Percentiles rank a stretch among this genome's conserved stretches.
phyloP scores from a whole-genome alignment of 2,113 vertebrate genomes.

The Microcebus lehilahytsara region DNA sequence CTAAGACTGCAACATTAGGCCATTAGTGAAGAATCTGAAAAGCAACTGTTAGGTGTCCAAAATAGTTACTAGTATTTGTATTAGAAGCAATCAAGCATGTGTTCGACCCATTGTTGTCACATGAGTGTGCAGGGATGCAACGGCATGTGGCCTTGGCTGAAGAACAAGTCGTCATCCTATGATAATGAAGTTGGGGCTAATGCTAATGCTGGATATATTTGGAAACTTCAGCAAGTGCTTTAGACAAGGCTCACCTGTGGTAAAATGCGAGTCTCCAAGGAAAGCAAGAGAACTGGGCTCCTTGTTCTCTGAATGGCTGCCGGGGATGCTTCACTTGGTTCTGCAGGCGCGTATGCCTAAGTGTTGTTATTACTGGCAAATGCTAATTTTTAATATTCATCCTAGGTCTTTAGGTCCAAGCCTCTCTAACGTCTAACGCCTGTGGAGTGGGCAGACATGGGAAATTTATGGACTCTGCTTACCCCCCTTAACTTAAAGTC shows the following conservation, averaged over 20 bases:
- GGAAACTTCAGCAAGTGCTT: constrained; percentile 47
- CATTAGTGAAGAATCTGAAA: constrained; percentile 59
- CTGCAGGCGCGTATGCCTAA: neutral
- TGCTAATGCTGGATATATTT: neutral
- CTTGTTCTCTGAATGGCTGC: neutral
- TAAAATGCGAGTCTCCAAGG: neutral
- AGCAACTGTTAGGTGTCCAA: constrained; percentile 63
- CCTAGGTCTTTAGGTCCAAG: neutral
- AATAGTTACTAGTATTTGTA: constrained; percentile 52
- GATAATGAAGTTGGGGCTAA: neutral
- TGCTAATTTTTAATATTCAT: neutral
- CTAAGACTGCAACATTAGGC: constrained; percentile 14
- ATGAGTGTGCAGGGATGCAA: neutral
- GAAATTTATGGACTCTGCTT: neutral
- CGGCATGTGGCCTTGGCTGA: neutral
- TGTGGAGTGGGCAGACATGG: neutral
- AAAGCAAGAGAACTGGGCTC: neutral
- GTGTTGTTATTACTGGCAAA: neutral
- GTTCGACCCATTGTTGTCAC: neutral
- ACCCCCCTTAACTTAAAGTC: neutral
- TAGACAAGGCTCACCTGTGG: neutral
- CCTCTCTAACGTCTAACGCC: neutral
- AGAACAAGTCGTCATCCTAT: neutral
- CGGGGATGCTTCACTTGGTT: neutral
- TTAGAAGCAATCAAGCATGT: neutral